Evolutionary conservation across 2,113 vertebrate species (phyloP).

Genomic region (Ivindomyrus marchei): DNA sequence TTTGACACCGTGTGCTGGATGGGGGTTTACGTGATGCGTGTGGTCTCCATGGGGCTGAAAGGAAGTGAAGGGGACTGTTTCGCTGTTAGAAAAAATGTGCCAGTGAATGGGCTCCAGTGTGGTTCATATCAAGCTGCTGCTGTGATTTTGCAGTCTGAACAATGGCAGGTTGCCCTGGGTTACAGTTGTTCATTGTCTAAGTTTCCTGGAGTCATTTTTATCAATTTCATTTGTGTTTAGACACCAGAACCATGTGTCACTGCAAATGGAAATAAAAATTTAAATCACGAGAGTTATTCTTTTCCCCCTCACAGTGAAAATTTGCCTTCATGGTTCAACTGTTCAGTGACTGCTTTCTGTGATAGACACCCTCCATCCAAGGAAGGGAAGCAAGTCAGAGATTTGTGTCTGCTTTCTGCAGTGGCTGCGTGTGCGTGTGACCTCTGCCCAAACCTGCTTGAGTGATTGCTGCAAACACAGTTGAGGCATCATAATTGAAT

Average conservation of each 20-base stretch:
- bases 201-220: conserved; percentile 11
- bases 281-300: background rate
- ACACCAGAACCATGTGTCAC: background rate
- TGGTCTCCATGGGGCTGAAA: conserved; percentile 1
- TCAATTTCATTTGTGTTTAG: conserved; percentile 4
- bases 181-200: conserved; percentile 11
- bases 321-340: conserved; percentile 11
- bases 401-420: background rate
- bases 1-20: background rate
- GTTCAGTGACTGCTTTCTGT: conserved; percentile 15
- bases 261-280: background rate
- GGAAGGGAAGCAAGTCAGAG: background rate
- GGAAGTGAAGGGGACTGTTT: background rate
- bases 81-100: background rate
- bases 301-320: conserved; percentile 1
- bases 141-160: background rate
- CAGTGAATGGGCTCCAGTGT: background rate
- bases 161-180: background rate
- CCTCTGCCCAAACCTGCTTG: background rate
- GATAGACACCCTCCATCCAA: conserved; percentile 1
- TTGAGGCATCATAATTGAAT: background rate
- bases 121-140: background rate
- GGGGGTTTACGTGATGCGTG: background rate
- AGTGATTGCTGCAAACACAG: background rate
- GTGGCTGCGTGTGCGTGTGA: background rate